phyloP scores from a whole-genome alignment of 2,797 vertebrate species.

The Notolabrus celidotus region DNA sequence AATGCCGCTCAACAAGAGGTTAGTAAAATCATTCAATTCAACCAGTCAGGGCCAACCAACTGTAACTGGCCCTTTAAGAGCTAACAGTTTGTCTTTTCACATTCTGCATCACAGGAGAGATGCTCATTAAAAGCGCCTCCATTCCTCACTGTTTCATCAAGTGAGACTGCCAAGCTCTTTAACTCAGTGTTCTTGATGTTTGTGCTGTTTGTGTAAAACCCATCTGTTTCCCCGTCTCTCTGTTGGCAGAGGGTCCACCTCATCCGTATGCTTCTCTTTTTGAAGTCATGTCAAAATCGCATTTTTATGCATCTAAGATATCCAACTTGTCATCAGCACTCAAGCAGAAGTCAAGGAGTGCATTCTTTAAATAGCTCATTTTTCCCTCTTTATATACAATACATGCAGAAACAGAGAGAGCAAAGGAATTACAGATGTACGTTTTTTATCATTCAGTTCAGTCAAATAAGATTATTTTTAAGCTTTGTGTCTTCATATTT shows the following conservation, averaged over 20 bases:
- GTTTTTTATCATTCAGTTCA: constrained; percentile 29
- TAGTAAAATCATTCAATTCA: constrained; percentile 27
- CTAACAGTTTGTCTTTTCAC: constrained; percentile 83
- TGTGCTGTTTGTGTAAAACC: constrained; percentile 89
- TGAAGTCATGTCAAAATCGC: constrained; percentile 86
- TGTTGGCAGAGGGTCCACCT: constrained; percentile 87
- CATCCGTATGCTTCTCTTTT: constrained; percentile 87
- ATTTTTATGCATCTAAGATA: constrained; percentile 83
- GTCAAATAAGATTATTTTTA: constrained; percentile 18
- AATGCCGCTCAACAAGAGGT: constrained; percentile 34
- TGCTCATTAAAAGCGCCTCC: constrained; percentile 88
- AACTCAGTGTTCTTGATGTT: constrained; percentile 89
- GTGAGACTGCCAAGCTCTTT: constrained; percentile 88
- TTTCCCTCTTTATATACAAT: constrained; percentile 54
- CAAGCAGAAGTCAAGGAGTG: constrained; percentile 77
- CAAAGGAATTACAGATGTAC: constrained; percentile 39
- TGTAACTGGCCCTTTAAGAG: constrained; percentile 79
- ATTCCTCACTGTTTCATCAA: constrained; percentile 86
- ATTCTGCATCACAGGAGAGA: constrained; percentile 83
- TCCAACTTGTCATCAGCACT: constrained; percentile 82
- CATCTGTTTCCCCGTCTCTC: constrained; percentile 88
- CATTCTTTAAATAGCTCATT: constrained; percentile 74
- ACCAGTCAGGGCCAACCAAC: constrained; percentile 51
- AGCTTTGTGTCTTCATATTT: constrained; percentile 19
- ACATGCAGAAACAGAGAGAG: constrained; percentile 38